phyloP scores from a whole-genome alignment of 2,888 invertebrate genomes.

The Rhabditoides inermis region DNA sequence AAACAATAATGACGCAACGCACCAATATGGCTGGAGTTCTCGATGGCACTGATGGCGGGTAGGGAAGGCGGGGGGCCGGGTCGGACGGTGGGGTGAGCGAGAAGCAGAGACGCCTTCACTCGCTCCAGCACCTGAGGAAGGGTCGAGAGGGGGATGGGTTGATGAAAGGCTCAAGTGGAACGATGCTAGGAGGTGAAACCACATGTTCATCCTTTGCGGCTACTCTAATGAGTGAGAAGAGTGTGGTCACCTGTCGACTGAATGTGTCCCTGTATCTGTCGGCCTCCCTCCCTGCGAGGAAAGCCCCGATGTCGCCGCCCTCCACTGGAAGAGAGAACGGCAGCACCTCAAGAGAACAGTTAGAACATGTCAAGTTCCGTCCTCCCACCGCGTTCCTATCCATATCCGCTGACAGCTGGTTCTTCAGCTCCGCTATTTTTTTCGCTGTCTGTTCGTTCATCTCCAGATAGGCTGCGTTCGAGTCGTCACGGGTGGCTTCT shows the following conservation, averaged over 20 bases:
- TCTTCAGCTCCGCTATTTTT: neutral
- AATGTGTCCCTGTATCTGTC: conserved; percentile 28
- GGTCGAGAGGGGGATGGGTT: no score
- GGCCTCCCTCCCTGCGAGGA: conserved; percentile 18
- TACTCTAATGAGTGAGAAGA: no score
- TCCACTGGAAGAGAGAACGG: conserved; percentile 14
- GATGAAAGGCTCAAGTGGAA: no score
- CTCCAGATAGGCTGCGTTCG: neutral
- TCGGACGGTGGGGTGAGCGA: conserved; percentile 9
- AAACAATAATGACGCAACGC: neutral
- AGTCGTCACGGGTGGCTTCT: neutral
- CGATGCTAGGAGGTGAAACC: no score
- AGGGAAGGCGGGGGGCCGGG: conserved; percentile 12
- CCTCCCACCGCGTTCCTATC: neutral
- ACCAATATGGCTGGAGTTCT: conserved; percentile 16
- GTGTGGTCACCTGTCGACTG: conserved; percentile 16
- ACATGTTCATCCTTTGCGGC: no score
- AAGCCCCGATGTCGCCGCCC: conserved; percentile 19
- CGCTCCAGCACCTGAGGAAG: conserved; percentile 21
- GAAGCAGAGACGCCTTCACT: conserved; percentile 15
- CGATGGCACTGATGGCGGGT: conserved; percentile 9
- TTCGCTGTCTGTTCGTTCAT: neutral
- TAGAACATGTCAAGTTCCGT: neutral
- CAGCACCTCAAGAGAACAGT: neutral
- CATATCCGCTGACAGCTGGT: neutral